Conservation (phyloP, 1,140 invertebrate species). For the Aphelinus certus region DNA sequence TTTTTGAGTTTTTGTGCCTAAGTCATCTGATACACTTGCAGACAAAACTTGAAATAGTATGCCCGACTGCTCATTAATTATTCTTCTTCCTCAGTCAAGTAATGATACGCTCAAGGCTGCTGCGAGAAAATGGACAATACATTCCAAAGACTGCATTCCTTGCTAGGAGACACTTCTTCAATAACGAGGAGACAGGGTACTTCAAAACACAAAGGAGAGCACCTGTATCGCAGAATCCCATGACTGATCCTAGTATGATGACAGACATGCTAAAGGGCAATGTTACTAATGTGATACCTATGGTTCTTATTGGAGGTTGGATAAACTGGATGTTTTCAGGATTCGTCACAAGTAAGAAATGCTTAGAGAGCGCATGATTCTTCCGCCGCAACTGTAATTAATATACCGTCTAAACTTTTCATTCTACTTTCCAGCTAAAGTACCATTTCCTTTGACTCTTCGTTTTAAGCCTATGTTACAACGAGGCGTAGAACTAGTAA, state of each 20-base stretch:
- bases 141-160: slow-evolving; percentile 95
- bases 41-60: too few species aligned
- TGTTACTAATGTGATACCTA: slow-evolving; percentile 96
- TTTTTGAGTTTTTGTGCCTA: slow-evolving; percentile 1
- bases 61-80: too few species aligned
- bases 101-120: slow-evolving; percentile 89
- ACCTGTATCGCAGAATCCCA: slow-evolving; percentile 88
- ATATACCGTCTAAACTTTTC: slow-evolving; percentile 19
- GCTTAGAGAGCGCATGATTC: slow-evolving; percentile 9
- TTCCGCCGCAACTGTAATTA: slow-evolving; percentile 16
- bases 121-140: slow-evolving; percentile 97
- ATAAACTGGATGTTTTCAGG: slow-evolving; percentile 99
- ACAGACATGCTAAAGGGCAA: slow-evolving; percentile 99
- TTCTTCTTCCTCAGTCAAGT: slow-evolving; percentile 80
- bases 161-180: slow-evolving; percentile 95
- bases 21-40: too few species aligned
- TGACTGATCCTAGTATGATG: slow-evolving; percentile 98
- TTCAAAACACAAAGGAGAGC: slow-evolving; percentile 91
- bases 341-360: slow-evolving; percentile 90
- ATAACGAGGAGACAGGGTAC: slow-evolving; percentile 93
- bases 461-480: slow-evolving; percentile 99
- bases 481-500: slow-evolving; percentile 93
- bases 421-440: slow-evolving; percentile 78
- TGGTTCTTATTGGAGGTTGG: slow-evolving; percentile 99
- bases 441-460: slow-evolving; percentile 97